phyloP scores from a whole-genome alignment of 1,140 invertebrate species.

The Drosophila ohnishii region DNA sequence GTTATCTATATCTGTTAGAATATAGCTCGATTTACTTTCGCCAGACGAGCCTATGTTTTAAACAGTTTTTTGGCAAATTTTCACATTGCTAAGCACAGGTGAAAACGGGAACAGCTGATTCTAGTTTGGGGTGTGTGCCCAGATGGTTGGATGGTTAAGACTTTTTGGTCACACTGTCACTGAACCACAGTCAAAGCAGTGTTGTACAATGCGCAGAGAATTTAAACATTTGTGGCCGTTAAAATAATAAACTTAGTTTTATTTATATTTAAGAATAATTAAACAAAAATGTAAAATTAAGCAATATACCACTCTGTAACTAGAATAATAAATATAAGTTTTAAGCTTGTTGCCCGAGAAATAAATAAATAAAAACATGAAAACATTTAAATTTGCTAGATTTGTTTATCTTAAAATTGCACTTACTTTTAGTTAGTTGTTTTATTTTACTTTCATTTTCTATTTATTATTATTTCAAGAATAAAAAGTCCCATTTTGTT shows the following conservation, averaged over 20 bases:
- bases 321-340: no score
- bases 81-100: constrained; percentile 35
- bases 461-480: neutral
- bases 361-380: neutral
- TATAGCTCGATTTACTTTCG: neutral
- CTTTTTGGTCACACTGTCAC: neutral
- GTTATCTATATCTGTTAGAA: neutral
- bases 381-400: no score
- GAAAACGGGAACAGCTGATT: constrained; percentile 42
- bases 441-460: neutral
- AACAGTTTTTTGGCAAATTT: constrained; percentile 13
- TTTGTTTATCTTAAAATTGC: neutral
- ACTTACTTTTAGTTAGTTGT: neutral
- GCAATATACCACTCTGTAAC: no score
- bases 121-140: neutral
- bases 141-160: neutral
- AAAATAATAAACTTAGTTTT: no score
- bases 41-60: neutral
- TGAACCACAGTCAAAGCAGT: neutral
- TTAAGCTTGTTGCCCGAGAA: no score
- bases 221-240: neutral
- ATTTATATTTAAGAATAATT: no score
- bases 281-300: no score
- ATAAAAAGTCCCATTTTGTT: constrained; percentile 10
- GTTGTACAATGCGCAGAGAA: neutral